A percentile compares a stretch with the other conserved stretches of the same genome.
Conservation (phyloP, 2,797 vertebrate species). For the Podarcis lilfordi region DNA sequence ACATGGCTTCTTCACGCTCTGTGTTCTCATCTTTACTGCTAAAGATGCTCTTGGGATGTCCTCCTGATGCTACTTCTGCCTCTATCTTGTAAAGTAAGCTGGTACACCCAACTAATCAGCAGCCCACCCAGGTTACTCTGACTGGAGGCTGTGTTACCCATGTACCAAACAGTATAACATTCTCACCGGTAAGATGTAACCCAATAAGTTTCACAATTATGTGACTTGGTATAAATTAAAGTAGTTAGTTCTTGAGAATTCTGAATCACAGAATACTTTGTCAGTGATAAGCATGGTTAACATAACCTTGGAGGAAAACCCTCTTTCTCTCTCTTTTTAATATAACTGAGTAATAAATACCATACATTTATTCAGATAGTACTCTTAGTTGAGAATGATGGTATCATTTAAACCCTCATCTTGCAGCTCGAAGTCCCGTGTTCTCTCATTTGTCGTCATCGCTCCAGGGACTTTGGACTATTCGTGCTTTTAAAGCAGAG, state of each 20-base stretch:
- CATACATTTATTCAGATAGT: conserved; percentile 39
- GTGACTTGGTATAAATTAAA: neutral
- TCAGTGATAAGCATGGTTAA: conserved; percentile 2
- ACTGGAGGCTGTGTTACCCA: neutral
- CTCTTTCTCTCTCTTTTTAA: neutral
- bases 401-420: conserved; percentile 45
- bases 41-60: neutral
- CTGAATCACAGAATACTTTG: neutral
- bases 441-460: conserved; percentile 95
- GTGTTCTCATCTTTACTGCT: neutral
- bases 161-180: too few species aligned
- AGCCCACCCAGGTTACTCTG: neutral
- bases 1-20: neutral
- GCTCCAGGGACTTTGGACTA: conserved; percentile 94
- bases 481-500: conserved; percentile 90
- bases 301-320: neutral
- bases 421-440: conserved; percentile 90
- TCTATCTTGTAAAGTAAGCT: neutral
- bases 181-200: neutral
- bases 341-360: conserved; percentile 17
- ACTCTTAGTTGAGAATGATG: neutral
- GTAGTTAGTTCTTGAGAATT: neutral
- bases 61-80: neutral
- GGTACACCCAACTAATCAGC: neutral
- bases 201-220: neutral